A percentile compares a stretch with the other conserved stretches of the same genome.
Evolutionary conservation across 2,888 invertebrate genomes (phyloP).

Genomic region (Microctonus aethiopoides): DNA sequence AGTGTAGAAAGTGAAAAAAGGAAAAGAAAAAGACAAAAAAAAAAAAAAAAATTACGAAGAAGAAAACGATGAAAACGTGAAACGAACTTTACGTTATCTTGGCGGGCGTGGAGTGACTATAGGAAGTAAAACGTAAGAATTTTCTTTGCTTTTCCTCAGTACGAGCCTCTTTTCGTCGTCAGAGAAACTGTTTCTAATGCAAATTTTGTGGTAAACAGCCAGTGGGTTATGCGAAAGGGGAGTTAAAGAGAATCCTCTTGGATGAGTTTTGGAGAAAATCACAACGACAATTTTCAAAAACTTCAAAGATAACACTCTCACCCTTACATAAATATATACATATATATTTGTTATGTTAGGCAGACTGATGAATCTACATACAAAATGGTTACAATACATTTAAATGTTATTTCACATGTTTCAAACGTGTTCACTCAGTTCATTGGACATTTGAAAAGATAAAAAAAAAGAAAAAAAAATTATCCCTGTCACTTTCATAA

Average conservation of each 20-base stretch:
- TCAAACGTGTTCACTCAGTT: constrained; percentile 42
- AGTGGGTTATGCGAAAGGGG: constrained; percentile 12
- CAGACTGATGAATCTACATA: neutral
- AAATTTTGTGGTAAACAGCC: constrained; percentile 44
- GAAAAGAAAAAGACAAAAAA: neutral
- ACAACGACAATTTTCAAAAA: constrained; percentile 36
- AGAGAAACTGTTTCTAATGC: constrained; percentile 43
- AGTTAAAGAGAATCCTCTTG: constrained; percentile 15
- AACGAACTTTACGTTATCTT: constrained; percentile 42
- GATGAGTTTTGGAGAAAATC: constrained; percentile 23
- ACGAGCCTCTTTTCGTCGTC: constrained; percentile 27
- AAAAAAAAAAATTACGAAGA: constrained; percentile 25
- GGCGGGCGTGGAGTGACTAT: constrained; percentile 19
- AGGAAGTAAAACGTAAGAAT: constrained; percentile 53
- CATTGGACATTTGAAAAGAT: constrained; percentile 38
- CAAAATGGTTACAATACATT: constrained; percentile 16
- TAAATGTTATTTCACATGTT: constrained; percentile 43
- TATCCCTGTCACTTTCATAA: too few species aligned
- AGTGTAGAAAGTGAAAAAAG: neutral
- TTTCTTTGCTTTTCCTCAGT: constrained; percentile 27
- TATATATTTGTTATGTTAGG: neutral
- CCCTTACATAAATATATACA: neutral
- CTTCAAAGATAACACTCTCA: constrained; percentile 38
- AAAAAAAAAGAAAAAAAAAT: too few species aligned
- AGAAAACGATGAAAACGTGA: constrained; percentile 23